Percentiles rank a stretch among this genome's conserved stretches.
Evolutionary conservation across 2,797 vertebrate genomes (phyloP).

Genomic region (Danio choprae): DNA sequence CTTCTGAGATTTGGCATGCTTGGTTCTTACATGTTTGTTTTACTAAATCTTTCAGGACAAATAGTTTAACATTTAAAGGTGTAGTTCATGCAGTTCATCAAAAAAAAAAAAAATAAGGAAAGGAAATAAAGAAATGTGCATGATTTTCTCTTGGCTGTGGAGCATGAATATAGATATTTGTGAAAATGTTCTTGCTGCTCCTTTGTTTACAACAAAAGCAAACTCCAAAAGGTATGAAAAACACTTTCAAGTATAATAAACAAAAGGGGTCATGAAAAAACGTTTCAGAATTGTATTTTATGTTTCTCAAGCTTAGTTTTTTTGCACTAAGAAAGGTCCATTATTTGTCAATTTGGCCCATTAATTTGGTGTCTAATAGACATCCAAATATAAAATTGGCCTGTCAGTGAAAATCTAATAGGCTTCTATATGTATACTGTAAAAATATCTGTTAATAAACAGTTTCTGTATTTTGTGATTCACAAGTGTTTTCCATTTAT

Average conservation of each 20-base stretch:
- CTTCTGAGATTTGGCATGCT: neutral
- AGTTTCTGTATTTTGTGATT: too few relatives aligned
- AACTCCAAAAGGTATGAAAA: neutral
- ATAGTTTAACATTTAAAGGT: neutral
- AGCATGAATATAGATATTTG: neutral
- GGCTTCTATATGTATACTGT: too few relatives aligned
- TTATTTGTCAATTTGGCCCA: too few relatives aligned
- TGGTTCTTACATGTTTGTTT: neutral
- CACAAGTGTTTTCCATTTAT: too few relatives aligned
- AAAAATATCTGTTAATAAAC: too few relatives aligned
- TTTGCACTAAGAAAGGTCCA: too few relatives aligned
- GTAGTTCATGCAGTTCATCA: neutral
- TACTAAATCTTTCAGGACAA: neutral
- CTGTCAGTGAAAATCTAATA: too few relatives aligned
- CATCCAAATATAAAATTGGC: too few relatives aligned
- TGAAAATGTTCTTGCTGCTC: neutral
- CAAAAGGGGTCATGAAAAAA: too few relatives aligned
- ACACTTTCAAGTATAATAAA: neutral
- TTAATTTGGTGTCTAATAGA: too few relatives aligned
- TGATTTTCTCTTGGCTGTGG: neutral
- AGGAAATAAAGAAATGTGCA: neutral
- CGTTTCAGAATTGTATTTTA: too few relatives aligned
- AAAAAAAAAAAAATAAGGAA: neutral
- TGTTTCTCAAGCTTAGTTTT: too few relatives aligned
- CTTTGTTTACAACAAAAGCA: neutral